phyloP scores from a whole-genome alignment of 1,140 invertebrate genomes.

The Procambarus virginalis region DNA sequence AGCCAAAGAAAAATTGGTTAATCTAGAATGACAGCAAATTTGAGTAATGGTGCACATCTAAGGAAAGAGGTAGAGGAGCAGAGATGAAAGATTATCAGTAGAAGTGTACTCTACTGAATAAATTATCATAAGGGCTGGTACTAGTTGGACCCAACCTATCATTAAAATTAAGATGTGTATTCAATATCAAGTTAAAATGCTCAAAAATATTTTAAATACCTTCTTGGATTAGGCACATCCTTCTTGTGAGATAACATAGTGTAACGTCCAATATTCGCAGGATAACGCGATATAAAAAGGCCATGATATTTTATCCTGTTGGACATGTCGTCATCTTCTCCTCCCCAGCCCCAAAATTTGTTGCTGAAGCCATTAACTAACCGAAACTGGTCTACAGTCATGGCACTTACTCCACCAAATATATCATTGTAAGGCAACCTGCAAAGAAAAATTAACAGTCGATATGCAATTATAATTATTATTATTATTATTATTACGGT shows the following conservation, averaged over 20 bases:
- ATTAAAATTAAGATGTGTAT: too few species aligned
- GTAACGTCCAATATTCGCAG: conserved; percentile 69
- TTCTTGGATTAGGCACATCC: conserved; percentile 56
- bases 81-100: too few species aligned
- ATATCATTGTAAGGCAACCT: conserved; percentile 73
- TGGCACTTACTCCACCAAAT: conserved; percentile 82
- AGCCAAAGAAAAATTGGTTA: too few species aligned
- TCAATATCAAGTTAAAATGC: too few species aligned
- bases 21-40: too few species aligned
- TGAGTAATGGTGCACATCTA: too few species aligned
- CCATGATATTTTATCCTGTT: conserved; percentile 59
- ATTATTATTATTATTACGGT: too few species aligned
- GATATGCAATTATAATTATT: too few species aligned
- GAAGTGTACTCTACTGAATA: too few species aligned
- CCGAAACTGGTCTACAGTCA: conserved; percentile 78
- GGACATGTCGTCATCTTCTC: conserved; percentile 73
- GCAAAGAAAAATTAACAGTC: conserved; percentile 69
- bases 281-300: conserved; percentile 71
- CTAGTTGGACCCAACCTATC: too few species aligned
- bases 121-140: too few species aligned
- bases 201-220: conserved; percentile 20
- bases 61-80: too few species aligned
- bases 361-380: conserved; percentile 82
- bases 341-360: conserved; percentile 82
- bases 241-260: conserved; percentile 57